Evolutionary conservation across 2,888 invertebrate genomes (phyloP), one percentile per base, ranked within the genome.

Genomic region (Conchocele bisecta): DNA sequence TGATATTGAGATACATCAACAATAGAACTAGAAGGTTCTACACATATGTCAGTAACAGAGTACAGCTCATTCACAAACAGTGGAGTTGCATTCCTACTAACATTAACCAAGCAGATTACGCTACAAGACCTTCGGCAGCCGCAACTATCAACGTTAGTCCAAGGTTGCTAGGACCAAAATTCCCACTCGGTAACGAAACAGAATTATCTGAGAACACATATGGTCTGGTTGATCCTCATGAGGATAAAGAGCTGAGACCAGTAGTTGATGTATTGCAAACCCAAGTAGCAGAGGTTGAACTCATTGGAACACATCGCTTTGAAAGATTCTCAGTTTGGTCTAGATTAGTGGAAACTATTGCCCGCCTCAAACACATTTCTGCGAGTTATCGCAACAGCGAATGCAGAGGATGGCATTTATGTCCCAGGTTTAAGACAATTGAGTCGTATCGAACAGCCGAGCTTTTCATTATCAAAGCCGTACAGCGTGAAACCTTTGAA

Each of bases 391-490:
- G n/a, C n/a, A n/a, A 37, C 11, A 37, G 37, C 15, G 11, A 11
- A 11, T 37, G 37, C 37, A 11, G 15, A 37, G 37, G 37, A 13
- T 37, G 37, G 37, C 37, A 37, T 15, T 15, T 37, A 13, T 37
- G 37, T 37, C 11, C 11, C 11, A 13, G 37, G 37, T 37, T 13
- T 37, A 37, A 37, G 15, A 37, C 37, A 37, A 15, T 37, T 13
- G 15, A 37, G 15, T 37, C 37, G 11, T 15, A 37, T 15, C 11
- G 15, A 13, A 15, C 6, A 20, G 33, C 11, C 13, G 3, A 75
- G 83, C 64, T 67, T 86, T 84, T n/a, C 86, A 54, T 86, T 60
- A 29, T 84, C 46, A 64, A 81, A n/a, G n/a, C n/a, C n/a, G n/a
- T n/a, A n/a, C n/a, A n/a, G n/a, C n/a, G n/a, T n/a, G n/a, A n/a